phyloP scores from a whole-genome alignment of 37 sponge, comb jelly and placozoan species.

The Hexactinellida sp. region DNA sequence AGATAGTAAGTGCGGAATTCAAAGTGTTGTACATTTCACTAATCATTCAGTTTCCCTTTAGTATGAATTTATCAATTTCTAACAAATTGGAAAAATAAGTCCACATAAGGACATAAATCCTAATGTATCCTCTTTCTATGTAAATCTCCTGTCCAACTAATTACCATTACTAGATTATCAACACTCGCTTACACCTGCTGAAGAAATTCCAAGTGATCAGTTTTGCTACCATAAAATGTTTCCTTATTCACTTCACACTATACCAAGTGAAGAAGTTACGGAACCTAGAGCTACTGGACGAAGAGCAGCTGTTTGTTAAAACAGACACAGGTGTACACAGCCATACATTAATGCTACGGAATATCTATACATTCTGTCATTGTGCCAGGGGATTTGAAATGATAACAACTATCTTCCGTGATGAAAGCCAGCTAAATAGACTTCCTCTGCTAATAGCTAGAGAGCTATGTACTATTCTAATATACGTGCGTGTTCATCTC shows the following conservation, averaged over 20 bases:
- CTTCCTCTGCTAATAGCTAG: not conserved
- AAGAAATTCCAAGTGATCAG: not conserved
- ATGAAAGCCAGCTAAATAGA: not conserved
- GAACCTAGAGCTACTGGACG: not conserved
- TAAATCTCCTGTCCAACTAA: too few species aligned
- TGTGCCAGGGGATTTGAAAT: not conserved
- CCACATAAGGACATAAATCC: too few species aligned
- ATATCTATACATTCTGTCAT: not conserved
- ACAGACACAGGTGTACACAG: not conserved
- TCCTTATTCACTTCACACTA: not conserved
- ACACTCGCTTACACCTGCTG: not conserved
- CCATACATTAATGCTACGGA: not conserved
- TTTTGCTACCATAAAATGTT: constrained; percentile 16
- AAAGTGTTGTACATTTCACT: too few species aligned
- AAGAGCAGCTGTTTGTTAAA: not conserved
- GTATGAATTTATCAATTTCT: too few species aligned
- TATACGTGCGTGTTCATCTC: not conserved
- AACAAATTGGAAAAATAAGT: too few species aligned
- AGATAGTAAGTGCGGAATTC: too few species aligned
- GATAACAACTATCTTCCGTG: not conserved
- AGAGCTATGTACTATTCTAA: not conserved
- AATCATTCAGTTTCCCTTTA: too few species aligned
- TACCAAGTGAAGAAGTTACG: not conserved
- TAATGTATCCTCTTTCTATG: too few species aligned
- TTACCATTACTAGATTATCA: not conserved